These are phyloP conservation scores for Orius insidiosus DNA, from an alignment of 1,140 invertebrate species.

Conservation along the genomic window DNA sequence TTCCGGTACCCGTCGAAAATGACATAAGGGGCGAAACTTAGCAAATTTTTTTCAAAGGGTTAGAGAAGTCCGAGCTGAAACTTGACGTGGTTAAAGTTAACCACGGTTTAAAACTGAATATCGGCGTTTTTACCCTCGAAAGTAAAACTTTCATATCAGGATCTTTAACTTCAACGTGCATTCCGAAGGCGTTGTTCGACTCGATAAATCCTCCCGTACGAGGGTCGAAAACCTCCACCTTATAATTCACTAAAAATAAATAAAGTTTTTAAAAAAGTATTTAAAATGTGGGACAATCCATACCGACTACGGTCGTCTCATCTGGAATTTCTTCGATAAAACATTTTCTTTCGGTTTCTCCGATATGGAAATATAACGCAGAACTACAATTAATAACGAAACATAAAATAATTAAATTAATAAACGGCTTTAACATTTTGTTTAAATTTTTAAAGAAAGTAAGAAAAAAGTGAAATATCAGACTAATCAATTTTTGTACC, in stretches of 20 bases:
- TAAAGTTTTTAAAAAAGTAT: neutral
- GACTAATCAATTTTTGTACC: neutral
- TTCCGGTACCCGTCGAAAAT: too few relatives aligned
- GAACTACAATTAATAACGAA: slow-evolving; percentile 21
- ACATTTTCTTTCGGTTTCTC: slow-evolving; percentile 96
- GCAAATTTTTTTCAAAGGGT: too few relatives aligned
- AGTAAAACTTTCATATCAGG: slow-evolving; percentile 87
- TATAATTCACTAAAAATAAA: slow-evolving; percentile 77
- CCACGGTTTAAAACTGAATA: too few relatives aligned
- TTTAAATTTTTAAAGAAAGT: neutral
- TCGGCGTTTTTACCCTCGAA: slow-evolving; percentile 53
- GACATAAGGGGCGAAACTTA: too few relatives aligned
- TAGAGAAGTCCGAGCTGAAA: too few relatives aligned
- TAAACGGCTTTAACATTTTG: neutral
- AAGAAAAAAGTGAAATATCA: neutral
- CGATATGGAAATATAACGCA: slow-evolving; percentile 91
- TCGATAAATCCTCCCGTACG: slow-evolving; percentile 81
- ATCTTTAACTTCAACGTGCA: slow-evolving; percentile 96
- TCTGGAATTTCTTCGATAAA: slow-evolving; percentile 99
- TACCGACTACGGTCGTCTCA: slow-evolving; percentile 96
- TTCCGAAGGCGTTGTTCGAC: slow-evolving; percentile 83
- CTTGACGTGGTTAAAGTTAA: too few relatives aligned
- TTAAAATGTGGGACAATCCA: neutral
- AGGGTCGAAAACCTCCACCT: slow-evolving; percentile 87
- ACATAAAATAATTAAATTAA: neutral